phyloP scores from a whole-genome alignment of 2,797 vertebrate species.

The Falco peregrinus region DNA sequence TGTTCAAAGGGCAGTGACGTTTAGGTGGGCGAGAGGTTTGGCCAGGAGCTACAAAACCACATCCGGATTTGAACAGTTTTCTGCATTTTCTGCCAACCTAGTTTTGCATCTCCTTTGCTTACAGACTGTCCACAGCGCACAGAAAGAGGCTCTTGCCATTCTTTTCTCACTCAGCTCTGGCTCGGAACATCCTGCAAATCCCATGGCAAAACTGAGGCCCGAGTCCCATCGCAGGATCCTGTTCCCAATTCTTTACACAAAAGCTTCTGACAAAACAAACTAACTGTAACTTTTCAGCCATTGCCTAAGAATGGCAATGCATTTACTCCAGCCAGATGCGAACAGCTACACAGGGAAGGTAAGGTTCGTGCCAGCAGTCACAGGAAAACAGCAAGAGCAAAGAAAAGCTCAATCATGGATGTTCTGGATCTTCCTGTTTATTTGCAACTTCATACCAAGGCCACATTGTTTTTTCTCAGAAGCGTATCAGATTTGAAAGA shows the following conservation, averaged over 20 bases:
- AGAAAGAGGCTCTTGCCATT: not conserved
- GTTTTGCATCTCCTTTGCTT: not conserved
- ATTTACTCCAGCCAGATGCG: not conserved
- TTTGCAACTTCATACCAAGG: not conserved
- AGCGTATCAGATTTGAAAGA: not conserved
- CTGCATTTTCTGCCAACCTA: not conserved
- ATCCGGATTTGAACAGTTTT: not conserved
- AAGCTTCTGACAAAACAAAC: not conserved
- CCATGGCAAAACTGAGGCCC: not conserved
- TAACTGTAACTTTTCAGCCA: not conserved
- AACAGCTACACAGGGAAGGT: not conserved
- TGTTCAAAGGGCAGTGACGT: not conserved
- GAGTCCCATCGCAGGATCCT: fast-evolving
- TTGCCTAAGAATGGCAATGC: not conserved
- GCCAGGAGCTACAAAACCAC: conserved; percentile 33
- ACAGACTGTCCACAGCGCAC: not conserved
- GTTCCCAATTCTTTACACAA: not conserved
- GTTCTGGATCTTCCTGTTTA: not conserved
- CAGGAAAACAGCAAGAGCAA: not conserved
- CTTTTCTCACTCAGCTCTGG: not conserved
- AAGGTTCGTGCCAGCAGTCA: not conserved
- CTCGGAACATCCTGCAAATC: not conserved
- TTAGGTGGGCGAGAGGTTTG: not conserved
- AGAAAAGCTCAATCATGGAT: not conserved
- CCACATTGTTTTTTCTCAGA: not conserved